phyloP scores from a whole-genome alignment of 2,113 vertebrate genomes.

The Forbesichthys papilliferus region DNA sequence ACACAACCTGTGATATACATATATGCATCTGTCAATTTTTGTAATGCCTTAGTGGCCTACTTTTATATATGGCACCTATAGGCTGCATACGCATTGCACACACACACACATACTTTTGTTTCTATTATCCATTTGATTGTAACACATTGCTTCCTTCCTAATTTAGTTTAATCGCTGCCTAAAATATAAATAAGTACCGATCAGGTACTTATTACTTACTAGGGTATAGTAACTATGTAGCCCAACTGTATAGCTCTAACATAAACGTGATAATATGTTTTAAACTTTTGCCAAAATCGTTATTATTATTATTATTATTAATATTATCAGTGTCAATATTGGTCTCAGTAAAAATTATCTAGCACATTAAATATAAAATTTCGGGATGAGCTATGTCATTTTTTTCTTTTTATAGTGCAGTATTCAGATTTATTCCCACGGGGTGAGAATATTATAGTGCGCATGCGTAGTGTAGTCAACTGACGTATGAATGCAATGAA shows the following conservation, averaged over 20 bases:
- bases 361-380: not conserved
- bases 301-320: not conserved
- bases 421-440: not conserved
- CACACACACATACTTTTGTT: no score
- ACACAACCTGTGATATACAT: no score
- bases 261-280: no score
- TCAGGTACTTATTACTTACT: not conserved
- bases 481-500: slow-evolving; percentile 48
- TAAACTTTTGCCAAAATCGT: no score
- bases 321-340: not conserved
- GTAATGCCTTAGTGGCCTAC: no score
- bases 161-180: not conserved
- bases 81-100: no score
- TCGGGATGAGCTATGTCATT: not conserved
- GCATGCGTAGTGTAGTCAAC: slow-evolving; percentile 62
- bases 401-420: slow-evolving; percentile 6
- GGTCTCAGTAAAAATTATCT: not conserved
- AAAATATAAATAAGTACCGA: not conserved
- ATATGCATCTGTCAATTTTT: no score
- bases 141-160: no score
- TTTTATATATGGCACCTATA: no score
- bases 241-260: not conserved
- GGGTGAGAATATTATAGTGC: slow-evolving; percentile 12
- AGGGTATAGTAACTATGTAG: not conserved
- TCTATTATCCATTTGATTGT: no score